A percentile compares a stretch with the other conserved stretches of the same genome.
Conservation (phyloP, 1,140 invertebrate species). For the Drosophila lacertosa region DNA sequence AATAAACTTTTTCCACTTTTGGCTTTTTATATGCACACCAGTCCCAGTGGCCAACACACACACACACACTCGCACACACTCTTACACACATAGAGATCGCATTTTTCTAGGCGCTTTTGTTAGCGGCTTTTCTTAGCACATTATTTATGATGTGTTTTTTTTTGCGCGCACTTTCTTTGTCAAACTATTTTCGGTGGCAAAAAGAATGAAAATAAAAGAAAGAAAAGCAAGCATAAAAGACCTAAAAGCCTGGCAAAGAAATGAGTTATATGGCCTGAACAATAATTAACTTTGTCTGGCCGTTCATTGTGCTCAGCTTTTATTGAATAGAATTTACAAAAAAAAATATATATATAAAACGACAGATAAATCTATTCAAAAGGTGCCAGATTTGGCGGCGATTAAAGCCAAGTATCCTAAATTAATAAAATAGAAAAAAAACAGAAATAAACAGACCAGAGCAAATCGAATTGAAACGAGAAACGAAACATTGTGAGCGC, state of each 20-base stretch:
- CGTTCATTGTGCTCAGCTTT: conserved; percentile 31
- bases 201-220: conserved; percentile 36
- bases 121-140: conserved; percentile 74
- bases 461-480: conserved; percentile 32
- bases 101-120: conserved; percentile 62
- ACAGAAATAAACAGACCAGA: conserved; percentile 29
- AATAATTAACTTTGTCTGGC: conserved; percentile 62
- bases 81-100: conserved; percentile 14
- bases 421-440: conserved; percentile 30
- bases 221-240: conserved; percentile 36
- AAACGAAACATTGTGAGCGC: conserved; percentile 9
- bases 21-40: conserved; percentile 46
- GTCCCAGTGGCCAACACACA: conserved; percentile 23
- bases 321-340: conserved; percentile 51
- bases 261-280: conserved; percentile 29
- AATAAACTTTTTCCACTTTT: conserved; percentile 72
- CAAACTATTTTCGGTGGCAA: conserved; percentile 52
- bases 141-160: conserved; percentile 72
- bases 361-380: conserved; percentile 4
- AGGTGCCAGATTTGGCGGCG: conserved; percentile 40
- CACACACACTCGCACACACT: conserved; percentile 19
- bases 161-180: conserved; percentile 70
- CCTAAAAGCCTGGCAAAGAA: conserved; percentile 32
- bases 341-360: conserved; percentile 3
- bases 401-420: conserved; percentile 48